These are phyloP conservation scores for Drosophila baimaii DNA, from an alignment of 1,140 invertebrate genomes.

Conservation along the genomic window DNA sequence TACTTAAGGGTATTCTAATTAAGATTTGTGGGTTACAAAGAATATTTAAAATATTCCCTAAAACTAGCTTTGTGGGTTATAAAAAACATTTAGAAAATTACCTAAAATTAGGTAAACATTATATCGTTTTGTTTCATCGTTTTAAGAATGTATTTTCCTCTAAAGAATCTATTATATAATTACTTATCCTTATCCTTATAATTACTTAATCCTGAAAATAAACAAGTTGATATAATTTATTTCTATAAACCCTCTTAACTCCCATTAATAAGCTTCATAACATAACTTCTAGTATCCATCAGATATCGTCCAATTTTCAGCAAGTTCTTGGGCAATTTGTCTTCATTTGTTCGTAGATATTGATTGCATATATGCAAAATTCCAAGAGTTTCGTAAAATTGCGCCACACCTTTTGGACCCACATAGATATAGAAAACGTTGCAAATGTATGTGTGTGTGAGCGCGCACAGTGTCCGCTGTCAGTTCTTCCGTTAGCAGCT, in stretches of 20 bases:
- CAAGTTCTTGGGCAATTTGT: constrained; percentile 42
- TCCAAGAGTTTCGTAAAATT: constrained; percentile 39
- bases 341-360: constrained; percentile 45
- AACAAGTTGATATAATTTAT: too few species aligned
- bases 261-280: not conserved
- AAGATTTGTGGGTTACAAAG: too few species aligned
- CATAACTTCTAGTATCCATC: constrained; percentile 7
- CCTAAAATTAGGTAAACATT: too few species aligned
- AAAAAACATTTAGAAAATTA: too few species aligned
- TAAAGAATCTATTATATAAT: too few species aligned
- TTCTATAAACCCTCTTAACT: not conserved
- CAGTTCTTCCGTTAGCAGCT: constrained; percentile 61
- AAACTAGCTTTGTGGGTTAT: too few species aligned
- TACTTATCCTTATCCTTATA: too few species aligned
- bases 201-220: too few species aligned
- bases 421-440: constrained; percentile 21
- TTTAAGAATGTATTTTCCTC: too few species aligned
- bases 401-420: constrained; percentile 41
- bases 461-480: constrained; percentile 28
- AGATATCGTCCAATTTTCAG: constrained; percentile 22
- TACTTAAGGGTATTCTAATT: too few species aligned
- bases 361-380: constrained; percentile 49
- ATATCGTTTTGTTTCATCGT: too few species aligned
- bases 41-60: too few species aligned
- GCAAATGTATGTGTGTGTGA: not conserved